These are phyloP conservation scores for Erethizon dorsatum DNA, from an alignment of 2,797 vertebrate genomes.

Conservation along the genomic window DNA sequence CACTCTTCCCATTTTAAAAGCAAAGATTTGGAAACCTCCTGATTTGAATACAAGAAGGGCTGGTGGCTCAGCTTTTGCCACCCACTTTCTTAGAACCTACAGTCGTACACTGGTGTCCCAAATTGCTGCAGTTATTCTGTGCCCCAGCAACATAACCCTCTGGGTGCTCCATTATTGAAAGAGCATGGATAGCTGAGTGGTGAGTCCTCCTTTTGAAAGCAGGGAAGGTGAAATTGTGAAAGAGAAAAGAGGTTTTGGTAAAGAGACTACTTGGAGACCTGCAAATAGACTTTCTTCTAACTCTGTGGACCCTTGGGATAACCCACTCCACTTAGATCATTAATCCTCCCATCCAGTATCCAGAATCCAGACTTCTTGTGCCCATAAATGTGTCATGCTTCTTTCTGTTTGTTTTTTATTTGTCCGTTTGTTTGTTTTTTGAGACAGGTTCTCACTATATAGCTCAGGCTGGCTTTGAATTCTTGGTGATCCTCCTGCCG, in stretches of 20 bases:
- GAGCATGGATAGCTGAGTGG: neutral
- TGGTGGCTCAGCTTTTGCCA: neutral
- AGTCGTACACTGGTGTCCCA: neutral
- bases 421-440: neutral
- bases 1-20: neutral
- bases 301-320: neutral
- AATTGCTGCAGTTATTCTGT: neutral
- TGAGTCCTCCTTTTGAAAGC: neutral
- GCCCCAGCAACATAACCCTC: neutral
- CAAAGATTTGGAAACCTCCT: slow-evolving; percentile 25
- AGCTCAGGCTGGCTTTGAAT: neutral
- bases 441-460: neutral
- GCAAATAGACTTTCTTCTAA: neutral
- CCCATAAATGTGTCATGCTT: neutral
- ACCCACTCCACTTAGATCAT: neutral
- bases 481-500: neutral
- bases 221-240: neutral
- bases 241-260: neutral
- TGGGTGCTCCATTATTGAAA: neutral
- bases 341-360: neutral
- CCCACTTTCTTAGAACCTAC: neutral
- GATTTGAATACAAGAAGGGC: slow-evolving; percentile 15
- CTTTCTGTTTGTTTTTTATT: neutral
- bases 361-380: neutral
- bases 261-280: neutral